Evolutionary conservation across 2,797 vertebrate genomes (phyloP).

Genomic region (Lindbergichthys nudifrons): DNA sequence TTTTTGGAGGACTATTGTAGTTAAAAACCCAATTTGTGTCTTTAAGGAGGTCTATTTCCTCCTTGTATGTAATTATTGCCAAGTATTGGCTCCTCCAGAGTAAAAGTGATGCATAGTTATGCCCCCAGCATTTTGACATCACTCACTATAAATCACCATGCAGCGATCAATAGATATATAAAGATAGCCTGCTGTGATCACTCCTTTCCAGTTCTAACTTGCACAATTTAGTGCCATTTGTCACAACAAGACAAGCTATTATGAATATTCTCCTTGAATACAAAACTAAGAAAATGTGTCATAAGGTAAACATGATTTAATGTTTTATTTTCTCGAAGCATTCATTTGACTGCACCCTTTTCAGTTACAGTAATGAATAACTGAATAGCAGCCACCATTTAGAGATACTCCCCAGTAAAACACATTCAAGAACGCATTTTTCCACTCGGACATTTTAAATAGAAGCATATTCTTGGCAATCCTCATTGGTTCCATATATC

Average conservation of each 20-base stretch:
- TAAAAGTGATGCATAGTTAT: slow-evolving; percentile 28
- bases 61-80: slow-evolving; percentile 12
- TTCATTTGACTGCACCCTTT: neutral
- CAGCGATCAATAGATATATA: slow-evolving; percentile 62
- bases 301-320: neutral
- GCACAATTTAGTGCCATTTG: slow-evolving; percentile 3
- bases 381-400: neutral
- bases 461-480: slow-evolving; percentile 26
- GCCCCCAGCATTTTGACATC: slow-evolving; percentile 32
- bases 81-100: slow-evolving; percentile 15
- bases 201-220: slow-evolving; percentile 18
- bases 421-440: neutral
- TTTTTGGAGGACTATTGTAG: neutral
- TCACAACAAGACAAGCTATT: slow-evolving; percentile 16
- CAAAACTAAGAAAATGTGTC: neutral
- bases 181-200: slow-evolving; percentile 39
- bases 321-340: slow-evolving; percentile 2
- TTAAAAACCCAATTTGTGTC: slow-evolving; percentile 12
- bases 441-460: slow-evolving; percentile 16
- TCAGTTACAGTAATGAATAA: neutral
- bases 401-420: neutral
- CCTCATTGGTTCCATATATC: slow-evolving; percentile 25
- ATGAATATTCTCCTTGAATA: slow-evolving; percentile 1
- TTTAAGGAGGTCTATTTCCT: slow-evolving; percentile 20
- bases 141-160: slow-evolving; percentile 57